Conservation (phyloP, 2,113 vertebrate genomes). For the Thalassarche chlororhynchos region DNA sequence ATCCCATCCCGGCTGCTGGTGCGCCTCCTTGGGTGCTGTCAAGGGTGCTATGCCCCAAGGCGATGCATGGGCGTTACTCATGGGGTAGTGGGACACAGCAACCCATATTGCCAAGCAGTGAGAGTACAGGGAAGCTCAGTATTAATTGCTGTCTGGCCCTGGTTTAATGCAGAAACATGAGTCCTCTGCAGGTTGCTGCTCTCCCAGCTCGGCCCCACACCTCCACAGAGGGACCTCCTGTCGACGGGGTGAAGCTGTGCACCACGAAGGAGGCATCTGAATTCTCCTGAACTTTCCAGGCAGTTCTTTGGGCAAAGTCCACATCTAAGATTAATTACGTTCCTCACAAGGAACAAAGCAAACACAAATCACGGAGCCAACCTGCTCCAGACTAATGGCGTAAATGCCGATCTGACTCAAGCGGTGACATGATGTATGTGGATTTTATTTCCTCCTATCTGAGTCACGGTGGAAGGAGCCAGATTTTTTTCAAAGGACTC, state of each 20-base stretch:
- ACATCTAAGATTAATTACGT: fast-evolving
- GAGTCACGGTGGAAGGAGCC: background rate
- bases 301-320: background rate
- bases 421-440: background rate
- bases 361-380: background rate
- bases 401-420: background rate
- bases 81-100: background rate
- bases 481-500: background rate
- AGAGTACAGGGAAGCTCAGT: background rate
- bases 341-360: background rate
- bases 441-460: background rate
- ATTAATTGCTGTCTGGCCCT: background rate
- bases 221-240: background rate
- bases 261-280: background rate
- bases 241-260: background rate
- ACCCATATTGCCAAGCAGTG: background rate
- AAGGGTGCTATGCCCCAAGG: background rate
- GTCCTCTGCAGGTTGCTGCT: background rate
- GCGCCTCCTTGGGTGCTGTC: background rate
- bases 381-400: background rate
- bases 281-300: background rate
- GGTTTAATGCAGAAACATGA: background rate
- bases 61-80: background rate
- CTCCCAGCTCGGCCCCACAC: background rate
- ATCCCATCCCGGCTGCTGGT: background rate